phyloP scores from a whole-genome alignment of 1,140 invertebrate species.

The Macrostomum lignano region DNA sequence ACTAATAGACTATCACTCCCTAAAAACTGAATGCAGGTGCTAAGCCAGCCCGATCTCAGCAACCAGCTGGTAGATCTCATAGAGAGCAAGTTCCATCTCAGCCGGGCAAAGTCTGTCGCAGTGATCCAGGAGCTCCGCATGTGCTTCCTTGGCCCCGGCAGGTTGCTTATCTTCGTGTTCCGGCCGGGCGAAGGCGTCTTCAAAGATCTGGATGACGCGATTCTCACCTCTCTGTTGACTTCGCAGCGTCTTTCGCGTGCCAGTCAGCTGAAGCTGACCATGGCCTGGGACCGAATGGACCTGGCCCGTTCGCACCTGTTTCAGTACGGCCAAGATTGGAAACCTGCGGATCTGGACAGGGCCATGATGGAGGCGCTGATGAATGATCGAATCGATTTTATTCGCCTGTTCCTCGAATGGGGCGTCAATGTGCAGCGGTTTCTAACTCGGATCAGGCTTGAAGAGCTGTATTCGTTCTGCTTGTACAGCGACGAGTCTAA shows the following conservation, averaged over 20 bases:
- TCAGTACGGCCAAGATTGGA: slow-evolving; percentile 65
- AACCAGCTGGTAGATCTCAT: no score
- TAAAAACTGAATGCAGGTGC: no score
- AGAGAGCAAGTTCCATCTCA: no score
- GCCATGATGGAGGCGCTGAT: slow-evolving; percentile 94
- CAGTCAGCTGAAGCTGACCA: slow-evolving; percentile 59
- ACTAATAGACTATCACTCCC: no score
- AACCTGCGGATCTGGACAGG: no score
- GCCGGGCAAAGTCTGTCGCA: no score
- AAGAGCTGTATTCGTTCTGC: slow-evolving; percentile 84
- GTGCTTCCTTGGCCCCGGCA: background rate
- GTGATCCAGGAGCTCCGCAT: no score
- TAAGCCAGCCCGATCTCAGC: no score
- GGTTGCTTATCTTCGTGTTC: slow-evolving; percentile 31
- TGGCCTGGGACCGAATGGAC: slow-evolving; percentile 89
- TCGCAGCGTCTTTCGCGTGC: slow-evolving; percentile 23
- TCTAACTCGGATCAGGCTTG: slow-evolving; percentile 62
- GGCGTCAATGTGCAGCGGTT: slow-evolving; percentile 94
- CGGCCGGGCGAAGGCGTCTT: slow-evolving; percentile 28
- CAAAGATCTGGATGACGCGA: slow-evolving; percentile 67
- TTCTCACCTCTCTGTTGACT: slow-evolving; percentile 69
- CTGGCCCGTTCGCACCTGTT: slow-evolving; percentile 82
- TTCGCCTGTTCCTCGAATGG: slow-evolving; percentile 72
- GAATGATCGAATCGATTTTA: slow-evolving; percentile 80
- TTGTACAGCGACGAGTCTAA: no score